A percentile compares a stretch with the other conserved stretches of the same genome.
phyloP scores from a whole-genome alignment of 2,888 invertebrate genomes.

The Chloroclystis v-ata region DNA sequence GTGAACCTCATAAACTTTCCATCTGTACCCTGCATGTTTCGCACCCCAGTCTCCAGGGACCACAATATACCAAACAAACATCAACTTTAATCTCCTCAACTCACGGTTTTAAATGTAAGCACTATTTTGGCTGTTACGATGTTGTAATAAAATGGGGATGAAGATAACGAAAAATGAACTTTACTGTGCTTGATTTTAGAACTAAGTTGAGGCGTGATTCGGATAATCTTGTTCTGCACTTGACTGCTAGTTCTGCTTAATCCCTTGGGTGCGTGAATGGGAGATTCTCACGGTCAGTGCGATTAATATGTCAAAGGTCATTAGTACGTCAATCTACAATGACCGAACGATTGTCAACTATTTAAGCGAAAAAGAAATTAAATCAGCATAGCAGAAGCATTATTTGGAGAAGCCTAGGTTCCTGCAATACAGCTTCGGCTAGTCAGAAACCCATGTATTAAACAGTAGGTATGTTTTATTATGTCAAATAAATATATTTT shows the following conservation, averaged over 20 bases:
- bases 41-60: slow-evolving; percentile 60
- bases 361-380: too few relatives aligned
- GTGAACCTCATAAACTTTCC: slow-evolving; percentile 72
- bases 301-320: slow-evolving; percentile 27
- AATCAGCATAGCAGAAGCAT: too few relatives aligned
- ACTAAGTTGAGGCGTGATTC: slow-evolving; percentile 57
- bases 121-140: slow-evolving; percentile 22
- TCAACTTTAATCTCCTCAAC: slow-evolving; percentile 23
- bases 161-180: slow-evolving; percentile 27
- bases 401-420: too few relatives aligned
- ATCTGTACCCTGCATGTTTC: slow-evolving; percentile 68
- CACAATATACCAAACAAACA: slow-evolving; percentile 45
- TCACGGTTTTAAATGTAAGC: not conserved
- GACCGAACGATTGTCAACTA: not conserved
- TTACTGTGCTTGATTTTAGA: slow-evolving; percentile 1
- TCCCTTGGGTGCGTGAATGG: slow-evolving; percentile 28
- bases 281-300: slow-evolving; percentile 52
- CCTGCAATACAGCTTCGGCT: too few relatives aligned
- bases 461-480: too few relatives aligned
- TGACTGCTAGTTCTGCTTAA: slow-evolving; percentile 64
- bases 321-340: not conserved
- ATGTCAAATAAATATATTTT: too few relatives aligned
- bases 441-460: too few relatives aligned
- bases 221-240: slow-evolving; percentile 75
- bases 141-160: slow-evolving; percentile 31